phyloP scores from a whole-genome alignment of 2,797 vertebrate species.

The Acropternis orthonyx region DNA sequence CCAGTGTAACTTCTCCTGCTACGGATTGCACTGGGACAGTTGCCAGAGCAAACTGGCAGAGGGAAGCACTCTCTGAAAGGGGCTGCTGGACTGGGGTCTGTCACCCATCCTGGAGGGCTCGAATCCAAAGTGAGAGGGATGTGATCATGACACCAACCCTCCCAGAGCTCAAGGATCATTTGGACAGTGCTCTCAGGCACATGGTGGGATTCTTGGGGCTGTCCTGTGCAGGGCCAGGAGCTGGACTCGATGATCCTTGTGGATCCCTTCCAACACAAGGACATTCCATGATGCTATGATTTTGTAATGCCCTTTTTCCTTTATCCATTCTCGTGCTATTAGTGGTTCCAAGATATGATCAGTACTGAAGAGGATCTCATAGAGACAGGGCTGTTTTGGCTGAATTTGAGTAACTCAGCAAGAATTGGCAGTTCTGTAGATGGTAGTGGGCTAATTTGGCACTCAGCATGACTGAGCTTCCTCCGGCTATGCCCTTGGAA shows the following conservation, averaged over 20 bases:
- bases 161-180: background rate
- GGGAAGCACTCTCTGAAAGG: background rate
- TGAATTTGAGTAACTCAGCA: background rate
- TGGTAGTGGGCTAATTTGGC: background rate
- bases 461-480: background rate
- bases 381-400: background rate
- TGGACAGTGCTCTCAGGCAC: background rate
- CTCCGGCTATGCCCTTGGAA: background rate
- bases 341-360: rapidly evolving
- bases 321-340: background rate
- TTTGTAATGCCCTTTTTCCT: background rate
- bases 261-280: background rate
- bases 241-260: background rate
- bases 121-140: background rate
- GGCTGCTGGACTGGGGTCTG: background rate
- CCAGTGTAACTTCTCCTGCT: background rate
- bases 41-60: background rate
- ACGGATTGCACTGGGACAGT: background rate
- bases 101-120: background rate
- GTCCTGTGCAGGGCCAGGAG: background rate
- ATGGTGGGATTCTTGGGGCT: background rate
- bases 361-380: background rate
- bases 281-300: background rate
- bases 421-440: background rate
- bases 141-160: background rate